A percentile compares a stretch with the other conserved stretches of the same genome.
Evolutionary conservation across 2,888 invertebrate genomes (phyloP).

Genomic region (Sialis lutaria): DNA sequence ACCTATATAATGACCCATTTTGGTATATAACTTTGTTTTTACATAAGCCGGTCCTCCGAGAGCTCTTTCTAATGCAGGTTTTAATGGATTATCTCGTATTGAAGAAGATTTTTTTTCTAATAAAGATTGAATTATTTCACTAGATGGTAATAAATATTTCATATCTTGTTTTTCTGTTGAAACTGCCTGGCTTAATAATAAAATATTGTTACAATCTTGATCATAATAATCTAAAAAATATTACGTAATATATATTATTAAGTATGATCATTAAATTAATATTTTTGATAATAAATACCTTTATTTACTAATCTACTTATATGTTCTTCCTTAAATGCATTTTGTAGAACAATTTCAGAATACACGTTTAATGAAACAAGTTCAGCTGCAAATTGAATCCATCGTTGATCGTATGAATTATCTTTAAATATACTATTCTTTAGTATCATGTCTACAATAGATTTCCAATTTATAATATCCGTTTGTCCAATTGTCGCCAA

Average conservation of each 20-base stretch:
- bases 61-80: constrained; percentile 29
- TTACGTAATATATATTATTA: not conserved
- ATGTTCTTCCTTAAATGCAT: constrained; percentile 25
- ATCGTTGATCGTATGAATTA: constrained; percentile 29
- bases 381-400: constrained; percentile 25
- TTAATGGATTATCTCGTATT: constrained; percentile 25
- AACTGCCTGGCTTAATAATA: constrained; percentile 35
- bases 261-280: not conserved
- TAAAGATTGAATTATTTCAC: constrained; percentile 23
- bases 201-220: constrained; percentile 29
- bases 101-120: constrained; percentile 20
- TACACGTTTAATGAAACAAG: constrained; percentile 40
- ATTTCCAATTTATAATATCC: constrained; percentile 27
- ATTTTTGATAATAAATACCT: not conserved
- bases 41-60: constrained; percentile 39
- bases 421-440: constrained; percentile 9
- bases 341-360: constrained; percentile 30
- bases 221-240: constrained; percentile 19
- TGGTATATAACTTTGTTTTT: constrained; percentile 31
- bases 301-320: not conserved
- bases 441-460: constrained; percentile 26
- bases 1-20: constrained; percentile 20
- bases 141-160: constrained; percentile 23
- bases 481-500: constrained; percentile 27
- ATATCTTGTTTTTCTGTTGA: constrained; percentile 17